phyloP scores from a whole-genome alignment of 2,113 vertebrate genomes.

The Callopanchax toddi region DNA sequence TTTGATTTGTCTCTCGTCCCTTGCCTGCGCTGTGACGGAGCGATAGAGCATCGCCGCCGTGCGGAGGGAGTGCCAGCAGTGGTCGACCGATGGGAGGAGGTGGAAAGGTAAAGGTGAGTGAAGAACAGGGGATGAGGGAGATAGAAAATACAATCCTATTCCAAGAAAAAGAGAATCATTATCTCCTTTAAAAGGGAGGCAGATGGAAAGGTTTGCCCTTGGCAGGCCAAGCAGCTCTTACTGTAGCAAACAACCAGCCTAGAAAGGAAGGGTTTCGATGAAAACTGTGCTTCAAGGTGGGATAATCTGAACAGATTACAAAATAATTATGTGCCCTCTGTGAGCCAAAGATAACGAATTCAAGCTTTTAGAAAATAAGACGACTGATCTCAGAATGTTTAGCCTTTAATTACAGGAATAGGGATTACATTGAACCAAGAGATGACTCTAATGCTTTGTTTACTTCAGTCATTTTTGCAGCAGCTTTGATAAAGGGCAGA shows the following conservation, averaged over 20 bases:
- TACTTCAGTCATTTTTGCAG: not conserved
- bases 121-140: constrained; percentile 49
- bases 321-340: not conserved
- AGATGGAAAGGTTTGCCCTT: constrained; percentile 60
- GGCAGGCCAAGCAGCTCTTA: constrained; percentile 34
- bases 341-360: too few species aligned
- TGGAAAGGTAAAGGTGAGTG: constrained; percentile 65
- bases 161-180: constrained; percentile 73
- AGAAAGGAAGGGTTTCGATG: constrained; percentile 24
- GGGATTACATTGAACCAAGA: not conserved
- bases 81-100: constrained; percentile 29
- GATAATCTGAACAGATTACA: not conserved
- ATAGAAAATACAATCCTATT: constrained; percentile 77
- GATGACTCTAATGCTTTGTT: not conserved
- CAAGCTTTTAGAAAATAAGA: not conserved
- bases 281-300: not conserved
- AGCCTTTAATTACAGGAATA: not conserved
- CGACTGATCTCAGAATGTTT: not conserved
- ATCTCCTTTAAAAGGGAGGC: constrained; percentile 70
- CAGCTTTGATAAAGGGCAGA: not conserved
- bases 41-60: constrained; percentile 54
- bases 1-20: constrained; percentile 75
- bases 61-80: constrained; percentile 38
- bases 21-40: constrained; percentile 56
- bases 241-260: constrained; percentile 32